Base-by-base conservation (phyloP, 2,888 invertebrate genomes). In the Athalia cordata region DNA sequence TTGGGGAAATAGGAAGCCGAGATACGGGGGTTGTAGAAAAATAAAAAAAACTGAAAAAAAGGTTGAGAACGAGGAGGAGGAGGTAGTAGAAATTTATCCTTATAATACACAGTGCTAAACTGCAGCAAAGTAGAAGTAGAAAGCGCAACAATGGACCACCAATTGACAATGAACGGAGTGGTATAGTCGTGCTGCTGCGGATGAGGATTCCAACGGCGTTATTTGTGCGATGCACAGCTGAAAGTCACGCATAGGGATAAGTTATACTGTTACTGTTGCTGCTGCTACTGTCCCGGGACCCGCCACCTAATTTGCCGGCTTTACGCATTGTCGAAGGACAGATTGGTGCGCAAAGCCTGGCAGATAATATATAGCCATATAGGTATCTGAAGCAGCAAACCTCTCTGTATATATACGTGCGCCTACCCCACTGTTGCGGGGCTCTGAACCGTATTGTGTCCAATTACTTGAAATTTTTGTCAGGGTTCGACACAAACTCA, bases 271-370 rank as follows among this genome's bases (percentile, higher is more conserved):
- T 11, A 55, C 55, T 55, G 29, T 15, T 13, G 62, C 62, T n/a
- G 8, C 50, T 62, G 52, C 8, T 15, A 15, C 15, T 62, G 62
- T 66, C 8, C 7, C 45, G 4, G 15, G 47, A 75, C 75, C 75
- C 75, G 75, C 61, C 64, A 64, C 62, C 75, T 75, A 75, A 75
- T 75, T 75, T 75, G 75, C 75, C 64, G 75, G 62, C 75, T 75
- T 75, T 75, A 75, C 75, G 75, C 64, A 75, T 75, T 75, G 75
- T 75, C 75, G 75, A 75, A 15, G 50, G 75, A 75, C 75, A 75
- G 75, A 75, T 75, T 75, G 75, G 49, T 43, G 62, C 52, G 61
- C 8, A 75, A 62, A 75, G 62, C 29, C 29, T 2, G 29, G 75
- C 50, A 64, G 75, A 75, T 75, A 75, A 62, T 75, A 75, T 75